These are phyloP conservation scores for Anthopleura sola DNA, from an alignment of 64 coral and sea anemone species.

Conservation along the genomic window DNA sequence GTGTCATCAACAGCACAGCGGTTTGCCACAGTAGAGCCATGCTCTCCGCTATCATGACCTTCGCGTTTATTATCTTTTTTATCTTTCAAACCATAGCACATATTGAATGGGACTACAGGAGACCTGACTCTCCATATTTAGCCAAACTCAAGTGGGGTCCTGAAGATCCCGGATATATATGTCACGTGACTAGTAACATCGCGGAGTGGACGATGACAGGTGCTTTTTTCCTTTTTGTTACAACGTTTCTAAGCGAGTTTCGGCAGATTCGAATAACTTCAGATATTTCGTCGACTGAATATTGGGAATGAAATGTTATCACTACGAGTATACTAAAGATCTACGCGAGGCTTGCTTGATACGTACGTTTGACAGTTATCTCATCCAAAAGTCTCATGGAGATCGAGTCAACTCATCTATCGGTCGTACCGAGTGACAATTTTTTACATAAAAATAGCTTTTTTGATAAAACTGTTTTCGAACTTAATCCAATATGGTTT, in stretches of 20 bases:
- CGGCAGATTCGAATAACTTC: slow-evolving; percentile 82
- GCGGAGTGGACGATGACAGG: slow-evolving; percentile 75
- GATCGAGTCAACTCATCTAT: too few relatives aligned
- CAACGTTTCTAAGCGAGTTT: slow-evolving; percentile 72
- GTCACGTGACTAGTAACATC: slow-evolving; percentile 61
- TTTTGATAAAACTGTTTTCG: too few relatives aligned
- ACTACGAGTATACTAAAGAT: too few relatives aligned
- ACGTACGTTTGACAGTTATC: too few relatives aligned
- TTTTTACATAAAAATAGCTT: too few relatives aligned
- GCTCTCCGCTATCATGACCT: slow-evolving; percentile 58
- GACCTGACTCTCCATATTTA: slow-evolving; percentile 60
- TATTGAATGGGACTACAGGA: slow-evolving; percentile 45
- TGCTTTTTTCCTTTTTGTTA: slow-evolving; percentile 67
- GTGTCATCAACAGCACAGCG: slow-evolving; percentile 87
- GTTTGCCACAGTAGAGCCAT: slow-evolving; percentile 77
- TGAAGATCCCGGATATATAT: slow-evolving; percentile 69
- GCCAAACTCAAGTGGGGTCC: slow-evolving; percentile 82
- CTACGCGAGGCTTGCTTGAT: too few relatives aligned
- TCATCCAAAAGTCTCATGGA: too few relatives aligned
- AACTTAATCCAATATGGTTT: too few relatives aligned
- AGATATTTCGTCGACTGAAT: slow-evolving; percentile 81
- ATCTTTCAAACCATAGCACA: slow-evolving; percentile 51
- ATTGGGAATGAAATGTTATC: slow-evolving; percentile 38
- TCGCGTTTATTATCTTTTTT: slow-evolving; percentile 62
- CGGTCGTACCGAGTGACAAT: too few relatives aligned